These are phyloP conservation scores for Meiosimyza decipiens DNA, from an alignment of 2,888 invertebrate genomes.

Conservation along the genomic window DNA sequence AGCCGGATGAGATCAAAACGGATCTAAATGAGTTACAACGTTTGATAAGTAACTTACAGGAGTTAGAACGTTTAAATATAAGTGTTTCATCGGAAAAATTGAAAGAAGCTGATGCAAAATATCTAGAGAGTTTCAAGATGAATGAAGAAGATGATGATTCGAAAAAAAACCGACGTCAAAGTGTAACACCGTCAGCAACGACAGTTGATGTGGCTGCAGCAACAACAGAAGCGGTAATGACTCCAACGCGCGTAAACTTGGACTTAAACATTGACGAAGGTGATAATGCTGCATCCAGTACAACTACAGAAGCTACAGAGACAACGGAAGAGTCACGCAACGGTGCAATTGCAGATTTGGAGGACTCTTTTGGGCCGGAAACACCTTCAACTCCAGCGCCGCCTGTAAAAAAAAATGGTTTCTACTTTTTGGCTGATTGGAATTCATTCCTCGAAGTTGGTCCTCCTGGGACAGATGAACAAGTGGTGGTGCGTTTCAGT, in stretches of 20 bases:
- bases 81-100: constrained; percentile 62
- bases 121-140: constrained; percentile 53
- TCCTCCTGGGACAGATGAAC: constrained; percentile 74
- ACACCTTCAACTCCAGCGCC: constrained; percentile 69
- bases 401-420: constrained; percentile 78
- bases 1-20: not conserved
- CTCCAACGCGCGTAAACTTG: constrained; percentile 57
- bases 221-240: constrained; percentile 32
- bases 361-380: constrained; percentile 79
- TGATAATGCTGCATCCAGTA: constrained; percentile 36
- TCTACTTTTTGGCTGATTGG: constrained; percentile 88
- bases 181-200: constrained; percentile 35
- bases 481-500: constrained; percentile 82
- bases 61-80: constrained; percentile 59
- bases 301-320: constrained; percentile 45
- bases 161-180: constrained; percentile 68
- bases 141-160: constrained; percentile 45
- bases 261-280: constrained; percentile 49
- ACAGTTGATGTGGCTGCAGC: constrained; percentile 50
- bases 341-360: constrained; percentile 71
- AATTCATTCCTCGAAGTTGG: constrained; percentile 88
- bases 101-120: constrained; percentile 56
- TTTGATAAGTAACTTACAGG: constrained; percentile 67
- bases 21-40: constrained; percentile 68
- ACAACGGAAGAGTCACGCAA: constrained; percentile 63